Conservation (phyloP, 1,140 invertebrate genomes). For the Lasioglossum baleicum region DNA sequence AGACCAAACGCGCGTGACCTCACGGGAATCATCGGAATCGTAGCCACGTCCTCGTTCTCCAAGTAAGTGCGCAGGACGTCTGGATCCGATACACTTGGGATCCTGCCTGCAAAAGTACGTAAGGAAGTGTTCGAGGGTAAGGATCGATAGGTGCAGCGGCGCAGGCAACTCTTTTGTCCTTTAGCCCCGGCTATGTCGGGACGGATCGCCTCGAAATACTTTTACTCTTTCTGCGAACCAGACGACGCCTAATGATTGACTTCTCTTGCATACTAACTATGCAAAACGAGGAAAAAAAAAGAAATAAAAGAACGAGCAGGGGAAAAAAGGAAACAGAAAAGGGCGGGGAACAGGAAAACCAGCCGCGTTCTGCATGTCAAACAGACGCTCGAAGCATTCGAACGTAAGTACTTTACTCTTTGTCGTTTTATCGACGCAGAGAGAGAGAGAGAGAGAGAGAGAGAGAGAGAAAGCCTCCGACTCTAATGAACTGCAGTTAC, state of each 20-base stretch:
- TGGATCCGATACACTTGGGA: conserved; percentile 68
- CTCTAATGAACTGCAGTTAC: background rate
- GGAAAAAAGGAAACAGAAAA: too few species aligned
- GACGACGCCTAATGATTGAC: background rate
- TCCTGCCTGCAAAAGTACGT: conserved; percentile 63
- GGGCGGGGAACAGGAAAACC: too few species aligned
- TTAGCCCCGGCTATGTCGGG: background rate
- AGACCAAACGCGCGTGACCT: conserved; percentile 68
- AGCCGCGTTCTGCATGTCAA: background rate
- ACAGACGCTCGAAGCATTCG: background rate
- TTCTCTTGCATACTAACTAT: background rate
- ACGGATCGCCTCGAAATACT: background rate
- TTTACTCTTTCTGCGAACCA: background rate
- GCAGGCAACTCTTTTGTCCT: background rate
- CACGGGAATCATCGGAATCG: conserved; percentile 58
- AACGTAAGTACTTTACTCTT: background rate
- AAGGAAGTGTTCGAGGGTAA: conserved; percentile 22
- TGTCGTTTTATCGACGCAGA: background rate
- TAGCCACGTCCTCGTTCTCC: conserved; percentile 60
- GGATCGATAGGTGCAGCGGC: conserved; percentile 38
- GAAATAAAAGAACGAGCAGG: too few species aligned
- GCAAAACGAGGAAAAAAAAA: background rate
- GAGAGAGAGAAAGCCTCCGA: too few species aligned
- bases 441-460: too few species aligned
- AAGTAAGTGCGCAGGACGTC: conserved; percentile 71